Base-by-base conservation (phyloP, 2,888 invertebrate genomes). In the Candidula unifasciata region DNA sequence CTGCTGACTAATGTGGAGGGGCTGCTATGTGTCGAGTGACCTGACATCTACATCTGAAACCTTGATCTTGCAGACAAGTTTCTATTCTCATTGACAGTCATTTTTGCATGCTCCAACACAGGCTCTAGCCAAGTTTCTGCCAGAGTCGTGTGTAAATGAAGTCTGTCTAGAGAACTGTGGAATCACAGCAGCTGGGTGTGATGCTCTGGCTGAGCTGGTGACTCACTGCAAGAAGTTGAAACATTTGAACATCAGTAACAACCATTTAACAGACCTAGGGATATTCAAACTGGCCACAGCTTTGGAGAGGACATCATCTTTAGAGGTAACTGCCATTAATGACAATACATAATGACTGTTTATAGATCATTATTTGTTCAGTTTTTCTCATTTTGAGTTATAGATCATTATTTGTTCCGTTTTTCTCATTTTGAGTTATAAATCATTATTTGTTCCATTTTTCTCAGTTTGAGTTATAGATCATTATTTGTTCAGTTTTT, bases 161-260 rank as follows among this genome's bases (percentile, higher is more conserved):
- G 74, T 93, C 6, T 92, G 91, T 85, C 85, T 93, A 8, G 93
- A 93, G 88, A 93, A 93, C 85, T 93, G 93, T 87, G 90, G 91
- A n/a, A 88, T 93, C 8, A 90, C 92, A 1, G 84, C 89, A 10
- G 86, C 80, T 10, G 92, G 92, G 8, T 92, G 92, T 86, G 86
- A 87, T 3, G 86, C 89, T 57, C 84, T 93, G 64, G 89, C 92
- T 21, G 90, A 93, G 84, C 87, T 92, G 44, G 89, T 93, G 21
- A 87, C 91, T n/a, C 91, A 89, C 24, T 91, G 90, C 77, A 91
- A 91, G 85, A 88, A 89, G 18, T 87, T 93, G 52, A 86, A 87
- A 27, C 86, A 88, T 30, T 86, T 93, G 64, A 92, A 93, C 83
- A 86, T 93, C 8, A 93, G 93, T 87, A 91, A 91, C 77, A 93